Base-by-base conservation (phyloP, 1,140 invertebrate genomes). In the Conus betulinus region DNA sequence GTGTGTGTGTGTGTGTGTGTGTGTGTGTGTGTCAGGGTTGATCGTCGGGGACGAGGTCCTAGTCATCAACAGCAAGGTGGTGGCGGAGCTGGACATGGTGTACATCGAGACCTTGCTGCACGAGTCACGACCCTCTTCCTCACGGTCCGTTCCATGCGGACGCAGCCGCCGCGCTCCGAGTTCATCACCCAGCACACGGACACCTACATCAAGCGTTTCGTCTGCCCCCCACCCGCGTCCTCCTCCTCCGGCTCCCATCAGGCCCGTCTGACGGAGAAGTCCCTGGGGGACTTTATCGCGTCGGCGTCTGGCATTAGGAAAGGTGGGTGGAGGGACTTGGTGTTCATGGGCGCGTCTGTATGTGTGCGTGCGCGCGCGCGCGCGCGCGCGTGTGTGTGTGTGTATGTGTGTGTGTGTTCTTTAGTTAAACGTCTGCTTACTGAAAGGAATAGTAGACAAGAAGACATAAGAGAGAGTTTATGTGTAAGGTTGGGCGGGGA, bases 11-110 rank as follows among this genome's bases (percentile, higher is more conserved):
- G 67, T 74, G 67, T 74, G 67, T 74, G 67, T 74, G 67, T 74
- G 67, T 74, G 67, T 74, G 67, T 74, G 67, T 74, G 67, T 20
- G 67, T 89, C 96, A 98, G 98, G 98, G 93, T 97, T 99, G 93
- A 98, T 98, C 94, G 98, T 99, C 96, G 97, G 98, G 92, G 99
- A 99, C 95, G 98, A 99, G 96, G 99, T 99, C 94, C 98, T 99
- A 97, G 98, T 99, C 92, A 99, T 99, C 95, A 99, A 99, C 96
- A 98, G 98, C 90, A 98, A 98, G 90, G 98, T 99, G 93, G 98
- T 99, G 78, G 98, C 98, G 90, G 98, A 99, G 96, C 96, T 99
- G 95, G 98, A 99, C 96, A 99, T 99, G 98, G 99, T 99, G 97
- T 99, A 99, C 96, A 97, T 99, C 93, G 99, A 99, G 95, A 95